Conservation (phyloP, 2,113 vertebrate genomes). For the Ictidomys tridecemlineatus region DNA sequence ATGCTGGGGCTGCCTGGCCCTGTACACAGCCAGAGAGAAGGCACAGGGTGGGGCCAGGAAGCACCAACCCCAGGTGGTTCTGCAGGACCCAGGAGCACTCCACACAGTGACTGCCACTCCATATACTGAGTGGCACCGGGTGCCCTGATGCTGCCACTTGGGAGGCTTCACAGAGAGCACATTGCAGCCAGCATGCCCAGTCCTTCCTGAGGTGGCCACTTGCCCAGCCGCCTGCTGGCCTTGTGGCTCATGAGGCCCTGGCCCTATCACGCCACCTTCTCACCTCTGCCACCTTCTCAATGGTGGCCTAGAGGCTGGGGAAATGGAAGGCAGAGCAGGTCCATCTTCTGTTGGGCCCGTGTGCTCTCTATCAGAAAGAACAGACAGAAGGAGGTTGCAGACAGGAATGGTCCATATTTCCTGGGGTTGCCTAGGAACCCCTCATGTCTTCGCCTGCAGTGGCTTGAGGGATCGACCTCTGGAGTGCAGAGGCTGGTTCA, state of each 20-base stretch:
- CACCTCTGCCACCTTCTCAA: neutral
- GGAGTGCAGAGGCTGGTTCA: neutral
- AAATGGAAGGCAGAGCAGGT: neutral
- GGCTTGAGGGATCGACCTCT: neutral
- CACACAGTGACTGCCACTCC: accelerated
- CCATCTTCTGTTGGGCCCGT: accelerated
- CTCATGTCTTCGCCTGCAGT: neutral
- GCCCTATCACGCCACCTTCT: no score
- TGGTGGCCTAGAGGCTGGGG: neutral
- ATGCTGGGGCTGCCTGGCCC: neutral
- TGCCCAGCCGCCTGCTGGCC: neutral
- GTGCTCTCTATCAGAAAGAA: neutral
- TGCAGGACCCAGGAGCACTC: accelerated
- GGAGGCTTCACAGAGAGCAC: neutral
- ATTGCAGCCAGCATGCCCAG: neutral
- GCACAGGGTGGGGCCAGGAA: neutral
- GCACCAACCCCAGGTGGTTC: neutral
- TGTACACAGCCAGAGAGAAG: neutral
- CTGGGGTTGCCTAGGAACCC: neutral
- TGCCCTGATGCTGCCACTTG: neutral
- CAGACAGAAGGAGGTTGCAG: neutral
- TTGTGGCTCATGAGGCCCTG: neutral
- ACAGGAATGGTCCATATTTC: neutral
- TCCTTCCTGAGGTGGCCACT: neutral
- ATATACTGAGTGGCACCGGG: accelerated